Evolutionary conservation across 2,888 invertebrate species (phyloP).

Genomic region (Cancer borealis): DNA sequence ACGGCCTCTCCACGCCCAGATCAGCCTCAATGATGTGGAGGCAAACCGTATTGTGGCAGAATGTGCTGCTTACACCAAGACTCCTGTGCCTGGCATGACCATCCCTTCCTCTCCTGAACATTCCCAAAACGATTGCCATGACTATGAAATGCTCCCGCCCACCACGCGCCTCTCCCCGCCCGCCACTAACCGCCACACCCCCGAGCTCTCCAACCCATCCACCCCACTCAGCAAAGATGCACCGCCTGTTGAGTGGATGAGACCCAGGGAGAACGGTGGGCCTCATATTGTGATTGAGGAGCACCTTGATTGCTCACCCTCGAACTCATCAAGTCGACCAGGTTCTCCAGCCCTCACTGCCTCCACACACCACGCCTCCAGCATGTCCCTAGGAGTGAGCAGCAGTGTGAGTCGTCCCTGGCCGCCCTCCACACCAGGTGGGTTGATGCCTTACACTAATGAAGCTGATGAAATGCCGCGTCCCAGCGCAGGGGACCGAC

Average conservation of each 20-base stretch:
- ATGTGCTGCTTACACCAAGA: slow-evolving; percentile 74
- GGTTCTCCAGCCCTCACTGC: slow-evolving; percentile 63
- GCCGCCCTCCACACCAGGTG: slow-evolving; percentile 60
- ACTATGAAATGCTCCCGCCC: slow-evolving; percentile 72
- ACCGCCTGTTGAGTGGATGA: slow-evolving; percentile 62
- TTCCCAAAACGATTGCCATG: slow-evolving; percentile 61
- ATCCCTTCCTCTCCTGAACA: slow-evolving; percentile 53
- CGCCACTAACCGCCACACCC: slow-evolving; percentile 50
- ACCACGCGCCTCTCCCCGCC: slow-evolving; percentile 16
- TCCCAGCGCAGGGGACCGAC: neutral
- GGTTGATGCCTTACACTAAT: slow-evolving; percentile 48
- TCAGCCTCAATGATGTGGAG: slow-evolving; percentile 64
- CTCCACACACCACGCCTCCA: slow-evolving; percentile 70
- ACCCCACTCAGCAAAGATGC: slow-evolving; percentile 70
- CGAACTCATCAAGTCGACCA: slow-evolving; percentile 71
- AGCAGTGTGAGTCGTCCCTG: slow-evolving; percentile 67
- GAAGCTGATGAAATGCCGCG: slow-evolving; percentile 1
- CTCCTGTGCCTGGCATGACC: slow-evolving; percentile 65
- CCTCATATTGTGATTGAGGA: slow-evolving; percentile 57
- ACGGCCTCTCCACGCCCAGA: slow-evolving; percentile 32
- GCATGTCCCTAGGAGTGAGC: slow-evolving; percentile 56
- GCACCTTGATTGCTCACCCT: slow-evolving; percentile 58
- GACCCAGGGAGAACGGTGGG: slow-evolving; percentile 58
- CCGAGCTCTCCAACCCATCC: slow-evolving; percentile 64
- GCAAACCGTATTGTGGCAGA: slow-evolving; percentile 74